These are phyloP conservation scores for Gambusia yucatana DNA, from an alignment of 2,797 vertebrate genomes.

Conservation along the genomic window DNA sequence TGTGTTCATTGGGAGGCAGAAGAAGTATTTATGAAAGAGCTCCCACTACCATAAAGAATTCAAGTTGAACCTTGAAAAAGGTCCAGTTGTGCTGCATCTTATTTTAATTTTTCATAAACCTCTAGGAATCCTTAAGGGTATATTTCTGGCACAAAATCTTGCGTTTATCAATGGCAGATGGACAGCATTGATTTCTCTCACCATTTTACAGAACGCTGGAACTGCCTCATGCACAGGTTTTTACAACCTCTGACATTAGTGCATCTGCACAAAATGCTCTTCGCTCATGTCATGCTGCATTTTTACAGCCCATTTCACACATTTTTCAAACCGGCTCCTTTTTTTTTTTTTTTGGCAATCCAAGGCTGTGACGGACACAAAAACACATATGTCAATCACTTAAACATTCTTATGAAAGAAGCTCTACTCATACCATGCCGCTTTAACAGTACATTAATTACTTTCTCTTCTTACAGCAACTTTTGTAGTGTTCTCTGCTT, in stretches of 20 bases:
- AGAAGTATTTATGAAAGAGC: background rate
- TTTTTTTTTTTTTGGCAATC: background rate
- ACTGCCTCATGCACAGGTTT: slow-evolving; percentile 8
- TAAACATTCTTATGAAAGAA: slow-evolving; percentile 19
- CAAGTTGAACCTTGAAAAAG: background rate
- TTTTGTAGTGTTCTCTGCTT: background rate
- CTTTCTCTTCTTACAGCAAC: background rate
- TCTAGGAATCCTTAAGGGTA: background rate
- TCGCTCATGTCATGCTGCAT: slow-evolving; percentile 5
- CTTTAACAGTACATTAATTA: slow-evolving; percentile 7
- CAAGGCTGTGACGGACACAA: slow-evolving; percentile 4
- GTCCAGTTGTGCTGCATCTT: background rate
- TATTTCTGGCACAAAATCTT: slow-evolving; percentile 24
- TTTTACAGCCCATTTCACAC: slow-evolving; percentile 10
- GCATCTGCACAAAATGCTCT: background rate
- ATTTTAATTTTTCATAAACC: background rate
- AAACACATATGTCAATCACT: slow-evolving; percentile 13
- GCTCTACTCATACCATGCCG: slow-evolving; percentile 1
- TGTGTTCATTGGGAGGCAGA: background rate
- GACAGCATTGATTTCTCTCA: slow-evolving; percentile 27
- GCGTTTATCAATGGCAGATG: slow-evolving; percentile 32
- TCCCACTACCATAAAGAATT: background rate
- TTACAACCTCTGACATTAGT: slow-evolving; percentile 18
- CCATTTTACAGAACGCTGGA: slow-evolving; percentile 15
- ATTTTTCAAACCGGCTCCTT: slow-evolving; percentile 10